Percentiles rank a stretch among this genome's conserved stretches.
phyloP scores from a whole-genome alignment of 2,113 vertebrate genomes.

The Bos indicus region DNA sequence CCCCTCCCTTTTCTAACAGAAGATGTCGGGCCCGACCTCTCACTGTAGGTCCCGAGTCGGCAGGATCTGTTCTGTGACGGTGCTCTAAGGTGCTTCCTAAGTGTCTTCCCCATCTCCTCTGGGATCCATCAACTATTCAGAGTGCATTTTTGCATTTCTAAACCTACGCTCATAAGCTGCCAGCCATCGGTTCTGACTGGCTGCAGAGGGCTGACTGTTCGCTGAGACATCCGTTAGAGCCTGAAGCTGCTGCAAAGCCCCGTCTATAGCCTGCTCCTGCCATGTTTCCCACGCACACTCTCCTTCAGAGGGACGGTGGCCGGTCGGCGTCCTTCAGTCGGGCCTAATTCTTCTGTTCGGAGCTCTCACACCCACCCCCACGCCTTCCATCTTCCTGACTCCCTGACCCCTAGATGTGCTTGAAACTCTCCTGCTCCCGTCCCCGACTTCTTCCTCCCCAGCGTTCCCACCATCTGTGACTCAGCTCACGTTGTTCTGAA shows the following conservation, averaged over 20 bases:
- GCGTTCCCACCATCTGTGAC: not conserved
- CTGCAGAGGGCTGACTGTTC: not conserved
- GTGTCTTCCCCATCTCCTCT: not conserved
- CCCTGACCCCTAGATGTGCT: accelerated
- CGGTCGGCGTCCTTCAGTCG: accelerated
- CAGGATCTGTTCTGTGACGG: not conserved
- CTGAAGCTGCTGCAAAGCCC: not conserved
- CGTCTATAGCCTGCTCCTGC: not conserved
- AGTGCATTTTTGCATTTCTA: not conserved
- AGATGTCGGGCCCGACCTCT: accelerated
- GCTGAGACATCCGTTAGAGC: not conserved
- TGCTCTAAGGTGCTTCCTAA: not conserved
- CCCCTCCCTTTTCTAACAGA: too few species aligned
- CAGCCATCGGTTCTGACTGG: not conserved
- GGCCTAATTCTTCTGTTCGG: not conserved
- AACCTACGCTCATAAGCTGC: accelerated
- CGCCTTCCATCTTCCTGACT: not conserved
- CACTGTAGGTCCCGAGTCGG: accelerated
- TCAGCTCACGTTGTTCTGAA: not conserved
- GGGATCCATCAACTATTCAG: not conserved
- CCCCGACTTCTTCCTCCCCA: accelerated
- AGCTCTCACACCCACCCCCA: not conserved
- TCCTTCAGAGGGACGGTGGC: not conserved
- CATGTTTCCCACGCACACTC: accelerated
- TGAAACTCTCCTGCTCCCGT: accelerated